A percentile compares a stretch with the other conserved stretches of the same genome.
These are phyloP conservation scores for Drosophila varians DNA, from an alignment of 1,140 invertebrate genomes.

Conservation along the genomic window DNA sequence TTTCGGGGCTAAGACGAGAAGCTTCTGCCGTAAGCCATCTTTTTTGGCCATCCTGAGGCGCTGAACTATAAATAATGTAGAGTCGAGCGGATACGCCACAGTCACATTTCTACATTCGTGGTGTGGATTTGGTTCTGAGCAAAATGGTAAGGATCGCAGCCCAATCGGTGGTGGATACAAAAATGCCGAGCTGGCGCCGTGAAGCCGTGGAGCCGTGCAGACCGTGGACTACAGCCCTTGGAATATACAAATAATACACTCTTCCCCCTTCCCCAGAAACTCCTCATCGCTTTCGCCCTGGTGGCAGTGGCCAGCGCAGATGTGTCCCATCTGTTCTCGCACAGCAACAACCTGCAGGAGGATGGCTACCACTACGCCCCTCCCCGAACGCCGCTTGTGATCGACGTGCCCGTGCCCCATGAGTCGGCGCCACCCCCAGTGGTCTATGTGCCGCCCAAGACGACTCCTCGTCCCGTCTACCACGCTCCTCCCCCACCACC, in stretches of 20 bases:
- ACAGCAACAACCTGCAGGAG: slow-evolving; percentile 75
- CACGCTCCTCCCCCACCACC: slow-evolving; percentile 23
- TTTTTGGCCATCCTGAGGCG: slow-evolving; percentile 64
- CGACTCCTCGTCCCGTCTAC: slow-evolving; percentile 43
- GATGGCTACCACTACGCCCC: slow-evolving; percentile 76
- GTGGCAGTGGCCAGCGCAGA: slow-evolving; percentile 77
- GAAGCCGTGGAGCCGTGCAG: neutral
- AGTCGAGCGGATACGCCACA: slow-evolving; percentile 60
- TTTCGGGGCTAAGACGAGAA: slow-evolving; percentile 70
- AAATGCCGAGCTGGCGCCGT: slow-evolving; percentile 11
- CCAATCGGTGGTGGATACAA: slow-evolving; percentile 34
- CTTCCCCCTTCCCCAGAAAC: slow-evolving; percentile 58
- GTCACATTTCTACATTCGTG: slow-evolving; percentile 76
- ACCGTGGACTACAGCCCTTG: slow-evolving; percentile 6
- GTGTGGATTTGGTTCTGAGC: slow-evolving; percentile 77
- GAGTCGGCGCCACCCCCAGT: slow-evolving; percentile 37
- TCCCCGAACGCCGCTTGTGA: slow-evolving; percentile 57
- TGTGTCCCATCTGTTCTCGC: slow-evolving; percentile 76
- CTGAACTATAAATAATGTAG: slow-evolving; percentile 81
- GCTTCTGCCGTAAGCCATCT: slow-evolving; percentile 60
- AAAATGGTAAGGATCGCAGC: slow-evolving; percentile 66
- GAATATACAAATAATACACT: slow-evolving; percentile 7
- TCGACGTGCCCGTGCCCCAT: slow-evolving; percentile 59
- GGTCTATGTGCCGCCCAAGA: slow-evolving; percentile 40
- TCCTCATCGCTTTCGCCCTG: slow-evolving; percentile 69